Percentiles rank a stretch among this genome's conserved stretches.
Conservation (phyloP, 2,113 vertebrate species). For the Nipponia nippon region DNA sequence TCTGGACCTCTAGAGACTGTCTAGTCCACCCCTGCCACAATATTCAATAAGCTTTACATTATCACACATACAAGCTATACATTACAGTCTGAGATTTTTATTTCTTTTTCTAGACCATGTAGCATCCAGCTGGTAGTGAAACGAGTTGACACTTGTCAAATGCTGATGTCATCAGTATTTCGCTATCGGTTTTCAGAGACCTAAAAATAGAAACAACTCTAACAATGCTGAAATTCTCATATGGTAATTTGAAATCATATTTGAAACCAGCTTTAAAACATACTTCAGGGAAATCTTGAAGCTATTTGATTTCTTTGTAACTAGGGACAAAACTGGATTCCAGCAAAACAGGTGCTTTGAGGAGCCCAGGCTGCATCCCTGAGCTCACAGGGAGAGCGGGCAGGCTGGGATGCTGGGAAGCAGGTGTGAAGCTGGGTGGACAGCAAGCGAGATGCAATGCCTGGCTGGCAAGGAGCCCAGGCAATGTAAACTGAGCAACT, state of each 20-base stretch:
- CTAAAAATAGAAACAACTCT: slow-evolving; percentile 44
- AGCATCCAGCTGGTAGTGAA: slow-evolving; percentile 13
- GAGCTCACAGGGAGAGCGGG: neutral
- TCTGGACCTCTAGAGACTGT: neutral
- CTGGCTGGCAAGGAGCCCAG: slow-evolving; percentile 23
- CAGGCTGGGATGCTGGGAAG: neutral
- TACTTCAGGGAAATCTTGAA: neutral
- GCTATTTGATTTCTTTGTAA: neutral
- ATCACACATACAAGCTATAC: neutral
- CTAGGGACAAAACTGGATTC: neutral
- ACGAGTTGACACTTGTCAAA: neutral
- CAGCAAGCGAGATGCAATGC: neutral
- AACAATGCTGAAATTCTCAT: neutral
- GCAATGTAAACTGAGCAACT: neutral
- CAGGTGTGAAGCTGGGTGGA: neutral
- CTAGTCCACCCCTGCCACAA: neutral
- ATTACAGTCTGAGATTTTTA: neutral
- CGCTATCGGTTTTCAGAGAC: neutral
- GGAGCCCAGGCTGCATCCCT: neutral
- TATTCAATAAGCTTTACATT: neutral
- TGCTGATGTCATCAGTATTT: slow-evolving; percentile 22
- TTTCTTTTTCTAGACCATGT: neutral
- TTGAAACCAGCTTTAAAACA: neutral
- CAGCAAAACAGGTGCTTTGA: neutral
- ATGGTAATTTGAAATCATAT: neutral